These are phyloP conservation scores for Polyodon spathula DNA, from an alignment of 2,113 vertebrate genomes.

Conservation along the genomic window DNA sequence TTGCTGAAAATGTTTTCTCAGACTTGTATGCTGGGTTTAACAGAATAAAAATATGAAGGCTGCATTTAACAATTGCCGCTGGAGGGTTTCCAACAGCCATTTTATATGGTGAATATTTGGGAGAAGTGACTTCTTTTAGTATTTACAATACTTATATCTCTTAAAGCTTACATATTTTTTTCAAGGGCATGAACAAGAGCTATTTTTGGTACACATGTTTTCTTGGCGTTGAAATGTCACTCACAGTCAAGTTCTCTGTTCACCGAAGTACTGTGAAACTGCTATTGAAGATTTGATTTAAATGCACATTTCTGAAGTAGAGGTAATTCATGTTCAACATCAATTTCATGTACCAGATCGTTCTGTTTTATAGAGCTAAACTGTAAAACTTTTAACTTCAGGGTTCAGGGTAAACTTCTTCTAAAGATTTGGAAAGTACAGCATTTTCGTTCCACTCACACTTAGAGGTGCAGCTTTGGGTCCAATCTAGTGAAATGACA, in stretches of 20 bases:
- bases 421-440: no score
- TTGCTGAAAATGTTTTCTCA: no score
- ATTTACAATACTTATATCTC: no score
- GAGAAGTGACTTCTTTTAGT: not conserved
- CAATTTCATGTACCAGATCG: not conserved
- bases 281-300: not conserved
- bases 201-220: not conserved
- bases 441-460: no score
- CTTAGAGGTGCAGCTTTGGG: no score
- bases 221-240: slow-evolving; percentile 2
- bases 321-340: not conserved
- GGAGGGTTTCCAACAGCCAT: not conserved
- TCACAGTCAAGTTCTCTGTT: slow-evolving; percentile 5
- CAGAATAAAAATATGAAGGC: not conserved
- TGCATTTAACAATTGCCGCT: not conserved
- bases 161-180: not conserved
- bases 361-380: not conserved
- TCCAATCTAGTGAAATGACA: no score
- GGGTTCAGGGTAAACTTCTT: not conserved
- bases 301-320: not conserved
- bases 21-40: no score
- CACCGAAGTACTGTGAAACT: not conserved
- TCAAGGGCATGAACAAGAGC: not conserved
- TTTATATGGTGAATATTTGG: not conserved
- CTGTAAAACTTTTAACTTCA: not conserved